Conservation (phyloP, 2,888 invertebrate genomes). For the Ethmia dodecea region DNA sequence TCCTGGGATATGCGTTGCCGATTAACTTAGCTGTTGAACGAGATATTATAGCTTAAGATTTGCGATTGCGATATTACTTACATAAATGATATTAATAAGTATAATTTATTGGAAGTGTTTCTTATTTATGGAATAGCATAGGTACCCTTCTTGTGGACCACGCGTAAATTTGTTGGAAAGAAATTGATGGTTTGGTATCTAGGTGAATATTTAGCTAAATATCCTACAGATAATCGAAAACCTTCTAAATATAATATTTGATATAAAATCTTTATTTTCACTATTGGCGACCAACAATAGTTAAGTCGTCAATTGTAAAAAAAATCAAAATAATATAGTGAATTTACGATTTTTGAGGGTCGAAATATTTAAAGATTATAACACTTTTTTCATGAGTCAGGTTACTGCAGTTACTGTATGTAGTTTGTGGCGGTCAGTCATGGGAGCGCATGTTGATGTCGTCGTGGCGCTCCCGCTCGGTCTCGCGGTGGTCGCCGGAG, state of each 20-base stretch:
- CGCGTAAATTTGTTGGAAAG: no score
- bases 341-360: constrained; percentile 57
- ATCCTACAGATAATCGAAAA: no score
- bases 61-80: no score
- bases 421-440: constrained; percentile 31
- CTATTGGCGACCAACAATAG: constrained; percentile 68
- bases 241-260: constrained; percentile 18
- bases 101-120: no score
- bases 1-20: constrained; percentile 32
- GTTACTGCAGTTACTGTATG: constrained; percentile 3
- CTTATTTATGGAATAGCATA: no score
- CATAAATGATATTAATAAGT: no score
- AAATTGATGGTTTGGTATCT: no score
- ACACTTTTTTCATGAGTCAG: constrained; percentile 29
- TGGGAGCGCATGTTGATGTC: constrained; percentile 65
- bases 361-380: constrained; percentile 43
- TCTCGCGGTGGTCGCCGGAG: constrained; percentile 66
- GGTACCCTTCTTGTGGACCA: no score
- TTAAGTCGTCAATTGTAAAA: constrained; percentile 66
- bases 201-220: no score
- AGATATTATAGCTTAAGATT: no score
- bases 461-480: constrained; percentile 64
- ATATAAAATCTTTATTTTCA: constrained; percentile 56
- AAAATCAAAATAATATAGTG: constrained; percentile 58
- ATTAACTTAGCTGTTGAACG: no score